Percentiles rank a stretch among this genome's conserved stretches.
These are phyloP conservation scores for Acestrorhynchus altus DNA, from an alignment of 2,797 vertebrate species.

Conservation along the genomic window DNA sequence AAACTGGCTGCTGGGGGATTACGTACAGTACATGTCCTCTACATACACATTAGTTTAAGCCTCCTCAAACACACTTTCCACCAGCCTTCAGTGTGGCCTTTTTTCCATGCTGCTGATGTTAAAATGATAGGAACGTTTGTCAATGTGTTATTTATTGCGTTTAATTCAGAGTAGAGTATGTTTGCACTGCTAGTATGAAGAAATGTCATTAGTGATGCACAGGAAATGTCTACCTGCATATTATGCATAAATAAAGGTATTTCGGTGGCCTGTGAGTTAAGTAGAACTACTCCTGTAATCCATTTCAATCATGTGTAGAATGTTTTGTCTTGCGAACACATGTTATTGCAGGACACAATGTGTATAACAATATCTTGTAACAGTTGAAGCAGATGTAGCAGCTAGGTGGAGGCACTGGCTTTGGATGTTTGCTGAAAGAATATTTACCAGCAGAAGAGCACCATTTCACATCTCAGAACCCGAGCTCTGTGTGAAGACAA, in stretches of 20 bases:
- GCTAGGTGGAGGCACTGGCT: background rate
- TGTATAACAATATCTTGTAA: no score
- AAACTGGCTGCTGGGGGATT: conserved; percentile 70
- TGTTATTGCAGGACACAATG: background rate
- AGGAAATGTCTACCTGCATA: background rate
- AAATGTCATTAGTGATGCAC: background rate
- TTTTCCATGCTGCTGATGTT: conserved; percentile 4
- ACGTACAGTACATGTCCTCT: conserved; percentile 51
- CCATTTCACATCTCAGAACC: background rate
- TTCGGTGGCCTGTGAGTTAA: no score
- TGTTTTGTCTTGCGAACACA: background rate
- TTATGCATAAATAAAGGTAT: background rate
- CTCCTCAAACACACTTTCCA: conserved; percentile 43
- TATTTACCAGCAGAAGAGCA: background rate
- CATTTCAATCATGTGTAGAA: background rate
- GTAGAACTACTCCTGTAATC: no score
- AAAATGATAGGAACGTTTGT: background rate
- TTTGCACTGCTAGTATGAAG: background rate
- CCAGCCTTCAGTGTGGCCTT: conserved; percentile 32
- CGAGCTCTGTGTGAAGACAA: no score
- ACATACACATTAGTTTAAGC: conserved; percentile 42
- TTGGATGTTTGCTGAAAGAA: background rate
- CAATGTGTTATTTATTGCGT: background rate
- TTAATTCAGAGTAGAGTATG: background rate
- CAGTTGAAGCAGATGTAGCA: background rate